These are phyloP conservation scores for Mormyrops boulengeri DNA, from an alignment of 2,797 vertebrate species.

Conservation along the genomic window DNA sequence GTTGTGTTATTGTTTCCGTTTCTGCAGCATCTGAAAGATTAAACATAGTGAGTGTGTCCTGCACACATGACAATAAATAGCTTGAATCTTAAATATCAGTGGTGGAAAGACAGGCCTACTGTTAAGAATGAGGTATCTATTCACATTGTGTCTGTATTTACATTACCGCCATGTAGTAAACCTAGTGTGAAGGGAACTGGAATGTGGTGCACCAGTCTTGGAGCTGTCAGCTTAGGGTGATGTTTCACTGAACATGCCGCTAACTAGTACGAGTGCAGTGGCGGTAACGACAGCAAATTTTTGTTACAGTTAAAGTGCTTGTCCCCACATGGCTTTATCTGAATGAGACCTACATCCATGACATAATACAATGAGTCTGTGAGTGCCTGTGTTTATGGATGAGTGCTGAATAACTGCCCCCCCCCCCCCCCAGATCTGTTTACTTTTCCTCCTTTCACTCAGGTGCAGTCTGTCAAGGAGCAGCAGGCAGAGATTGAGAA, in stretches of 20 bases:
- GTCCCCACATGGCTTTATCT: not conserved
- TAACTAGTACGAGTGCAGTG: not conserved
- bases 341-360: not conserved
- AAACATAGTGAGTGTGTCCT: not conserved
- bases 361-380: not conserved
- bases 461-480: constrained; percentile 75
- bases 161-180: not conserved
- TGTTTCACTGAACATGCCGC: not conserved
- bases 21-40: not conserved
- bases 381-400: not conserved
- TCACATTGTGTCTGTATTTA: not conserved
- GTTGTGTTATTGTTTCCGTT: not conserved
- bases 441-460: constrained; percentile 1
- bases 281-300: not conserved
- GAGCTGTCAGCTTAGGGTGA: not conserved
- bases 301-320: not conserved
- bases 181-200: not conserved
- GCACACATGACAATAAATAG: not conserved
- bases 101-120: not conserved
- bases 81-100: not conserved
- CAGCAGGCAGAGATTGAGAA: constrained; percentile 63
- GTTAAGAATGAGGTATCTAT: not conserved
- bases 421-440: not conserved
- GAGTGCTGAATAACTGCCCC: not conserved
- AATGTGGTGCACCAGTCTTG: not conserved